Base-by-base conservation (phyloP, 2,888 invertebrate genomes). In the Volucella inanis region DNA sequence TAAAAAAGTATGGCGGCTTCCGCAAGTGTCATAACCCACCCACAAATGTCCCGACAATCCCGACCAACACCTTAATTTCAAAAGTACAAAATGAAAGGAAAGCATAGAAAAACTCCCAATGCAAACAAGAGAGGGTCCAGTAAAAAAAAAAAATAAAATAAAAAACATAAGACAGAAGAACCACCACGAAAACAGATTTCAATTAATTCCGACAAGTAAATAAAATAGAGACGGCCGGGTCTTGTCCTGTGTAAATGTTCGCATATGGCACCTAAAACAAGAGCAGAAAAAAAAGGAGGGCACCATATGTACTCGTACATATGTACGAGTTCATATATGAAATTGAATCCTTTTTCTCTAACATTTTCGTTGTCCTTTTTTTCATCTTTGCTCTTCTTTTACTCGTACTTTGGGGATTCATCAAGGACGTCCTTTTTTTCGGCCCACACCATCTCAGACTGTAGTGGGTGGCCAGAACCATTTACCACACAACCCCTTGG, bases 141-240 rank as follows among this genome's bases (percentile, higher is more conserved):
- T 57, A 43, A 75, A 54, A 41, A 38, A 12, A 68, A 22, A 81
- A 45, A 72, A 80, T 38, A 43, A 55, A 65, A 49, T 31, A 50
- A 72, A 76, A 75, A 49, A 55, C 55, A 22, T 15, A 52, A 57
- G 52, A 50, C 14, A 52, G 59, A 55, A 22, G 57, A 78, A 79
- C 61, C 70, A 68, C 78, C 64, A 76, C 80, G 79, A 87, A 84
- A 84, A 78, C 68, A 83, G 74, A 82, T 85, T 80, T 70, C 57
- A 85, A 87, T 85, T 87, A 85, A 78, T 80, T 67, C 87, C 83
- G 75, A 86, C 84, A 78, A 85, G 81, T 74, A 82, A 86, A 77
- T 86, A 86, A 81, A 82, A 65, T 74, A 77, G 50, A 75, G 71
- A 79, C 61, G 64, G 31, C 6, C 31, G 6, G 31, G 31, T 31